Percentiles rank a stretch among this genome's conserved stretches.
Evolutionary conservation across 92 coral and sea anemone genomes (phyloP).

Genomic region (Galaxea fascicularis): DNA sequence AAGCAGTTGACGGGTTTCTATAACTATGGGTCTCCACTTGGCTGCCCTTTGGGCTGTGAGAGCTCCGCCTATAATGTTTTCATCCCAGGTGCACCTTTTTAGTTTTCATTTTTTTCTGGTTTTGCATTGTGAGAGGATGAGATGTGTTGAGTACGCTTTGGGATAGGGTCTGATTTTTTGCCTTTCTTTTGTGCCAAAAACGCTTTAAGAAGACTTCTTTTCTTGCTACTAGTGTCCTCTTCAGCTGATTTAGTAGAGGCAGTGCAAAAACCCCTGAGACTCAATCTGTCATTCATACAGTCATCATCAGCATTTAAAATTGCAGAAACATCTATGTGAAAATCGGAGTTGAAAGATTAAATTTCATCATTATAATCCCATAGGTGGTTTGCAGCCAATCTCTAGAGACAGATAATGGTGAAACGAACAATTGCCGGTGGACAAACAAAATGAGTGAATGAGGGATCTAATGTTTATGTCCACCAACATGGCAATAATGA

Average conservation of each 20-base stretch:
- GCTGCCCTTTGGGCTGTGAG: too few relatives aligned
- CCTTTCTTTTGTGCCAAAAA: constrained; percentile 33
- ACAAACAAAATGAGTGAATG: too few relatives aligned
- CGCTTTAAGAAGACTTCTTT: constrained; percentile 44
- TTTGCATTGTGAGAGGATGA: constrained; percentile 1
- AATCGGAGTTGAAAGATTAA: background rate
- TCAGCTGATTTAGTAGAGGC: background rate
- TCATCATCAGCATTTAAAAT: constrained; percentile 56
- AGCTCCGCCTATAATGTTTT: constrained; percentile 47
- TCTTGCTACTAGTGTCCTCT: constrained; percentile 5
- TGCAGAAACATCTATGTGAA: constrained; percentile 66
- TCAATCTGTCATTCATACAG: constrained; percentile 38
- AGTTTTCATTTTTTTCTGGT: constrained; percentile 20
- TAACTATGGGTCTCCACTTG: too few relatives aligned
- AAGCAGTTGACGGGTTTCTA: too few relatives aligned
- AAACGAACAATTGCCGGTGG: too few relatives aligned
- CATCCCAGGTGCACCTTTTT: constrained; percentile 53
- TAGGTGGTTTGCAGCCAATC: too few relatives aligned
- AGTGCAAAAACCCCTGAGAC: constrained; percentile 52
- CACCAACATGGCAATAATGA: too few relatives aligned
- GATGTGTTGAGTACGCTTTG: background rate
- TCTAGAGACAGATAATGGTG: too few relatives aligned
- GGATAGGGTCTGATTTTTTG: background rate
- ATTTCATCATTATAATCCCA: too few relatives aligned
- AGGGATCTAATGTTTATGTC: too few relatives aligned